Evolutionary conservation across 2,113 vertebrate species (phyloP).

Genomic region (Perca fluviatilis): DNA sequence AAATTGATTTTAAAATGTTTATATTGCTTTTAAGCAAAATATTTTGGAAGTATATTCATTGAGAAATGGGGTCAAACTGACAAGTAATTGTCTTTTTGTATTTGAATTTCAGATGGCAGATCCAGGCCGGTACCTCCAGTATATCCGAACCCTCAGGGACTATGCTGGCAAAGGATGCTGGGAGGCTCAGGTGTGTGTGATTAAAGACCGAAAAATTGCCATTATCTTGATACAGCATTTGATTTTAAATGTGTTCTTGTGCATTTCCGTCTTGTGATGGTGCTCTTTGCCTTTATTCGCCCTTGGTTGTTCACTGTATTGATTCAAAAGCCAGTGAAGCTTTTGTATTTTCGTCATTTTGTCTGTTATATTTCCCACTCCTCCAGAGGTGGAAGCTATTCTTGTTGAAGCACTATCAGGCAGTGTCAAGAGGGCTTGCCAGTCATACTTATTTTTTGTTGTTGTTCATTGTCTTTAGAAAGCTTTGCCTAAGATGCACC

Average conservation of each 20-base stretch:
- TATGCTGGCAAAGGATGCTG: constrained; percentile 95
- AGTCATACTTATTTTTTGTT: background rate
- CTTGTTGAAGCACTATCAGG: constrained; percentile 10
- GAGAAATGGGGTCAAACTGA: background rate
- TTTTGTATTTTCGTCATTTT: constrained; percentile 30
- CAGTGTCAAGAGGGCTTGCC: constrained; percentile 38
- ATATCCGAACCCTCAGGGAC: constrained; percentile 93
- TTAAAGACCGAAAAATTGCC: background rate
- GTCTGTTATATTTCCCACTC: constrained; percentile 11
- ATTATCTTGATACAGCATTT: background rate
- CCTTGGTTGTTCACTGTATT: background rate
- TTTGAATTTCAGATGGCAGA: constrained; percentile 86
- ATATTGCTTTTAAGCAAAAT: background rate
- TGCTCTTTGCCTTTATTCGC: constrained; percentile 6
- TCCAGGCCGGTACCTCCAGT: constrained; percentile 94
- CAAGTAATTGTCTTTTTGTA: background rate
- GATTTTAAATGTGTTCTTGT: background rate
- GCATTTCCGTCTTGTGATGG: background rate
- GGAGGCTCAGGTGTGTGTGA: constrained; percentile 91
- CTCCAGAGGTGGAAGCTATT: background rate
- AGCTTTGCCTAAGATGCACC: background rate
- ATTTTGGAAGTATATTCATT: background rate
- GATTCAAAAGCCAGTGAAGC: background rate
- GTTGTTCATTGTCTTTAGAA: background rate
- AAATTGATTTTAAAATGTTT: background rate